Conservation (phyloP, 2,888 invertebrate genomes). For the Folsomia manolachei region DNA sequence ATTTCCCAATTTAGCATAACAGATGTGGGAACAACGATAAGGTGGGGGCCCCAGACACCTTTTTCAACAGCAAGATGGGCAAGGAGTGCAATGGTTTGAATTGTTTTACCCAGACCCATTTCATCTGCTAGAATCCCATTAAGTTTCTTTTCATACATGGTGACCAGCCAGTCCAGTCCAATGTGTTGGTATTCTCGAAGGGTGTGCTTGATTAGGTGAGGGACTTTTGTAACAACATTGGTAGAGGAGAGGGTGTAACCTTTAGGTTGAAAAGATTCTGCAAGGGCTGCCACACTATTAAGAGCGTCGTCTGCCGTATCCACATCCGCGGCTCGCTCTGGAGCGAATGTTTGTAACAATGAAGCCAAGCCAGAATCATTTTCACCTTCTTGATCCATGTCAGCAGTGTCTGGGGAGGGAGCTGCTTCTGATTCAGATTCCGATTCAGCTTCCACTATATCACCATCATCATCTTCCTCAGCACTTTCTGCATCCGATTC, state of each 20-base stretch:
- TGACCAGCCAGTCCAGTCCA: conserved; percentile 94
- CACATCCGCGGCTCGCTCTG: conserved; percentile 51
- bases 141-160: conserved; percentile 89
- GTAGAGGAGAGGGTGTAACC: conserved; percentile 95
- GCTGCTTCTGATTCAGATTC: conserved; percentile 68
- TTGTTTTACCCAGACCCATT: conserved; percentile 96
- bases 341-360: conserved; percentile 68
- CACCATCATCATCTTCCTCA: conserved; percentile 23
- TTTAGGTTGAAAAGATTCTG: conserved; percentile 95
- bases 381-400: conserved; percentile 72
- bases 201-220: conserved; percentile 83
- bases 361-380: conserved; percentile 87
- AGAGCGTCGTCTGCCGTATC: conserved; percentile 71
- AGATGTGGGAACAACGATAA: conserved; percentile 97
- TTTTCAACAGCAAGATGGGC: conserved; percentile 91
- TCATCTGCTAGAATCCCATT: conserved; percentile 90
- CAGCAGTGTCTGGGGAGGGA: conserved; percentile 58
- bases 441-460: conserved; percentile 67
- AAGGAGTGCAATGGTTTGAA: conserved; percentile 91
- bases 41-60: conserved; percentile 95
- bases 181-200: conserved; percentile 96
- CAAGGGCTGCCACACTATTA: conserved; percentile 88
- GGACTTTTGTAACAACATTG: conserved; percentile 86
- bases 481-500: neutral
- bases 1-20: conserved; percentile 99